A percentile compares a stretch with the other conserved stretches of the same genome.
Conservation (phyloP, 2,113 vertebrate genomes). For the Gnathonemus longibarbis region DNA sequence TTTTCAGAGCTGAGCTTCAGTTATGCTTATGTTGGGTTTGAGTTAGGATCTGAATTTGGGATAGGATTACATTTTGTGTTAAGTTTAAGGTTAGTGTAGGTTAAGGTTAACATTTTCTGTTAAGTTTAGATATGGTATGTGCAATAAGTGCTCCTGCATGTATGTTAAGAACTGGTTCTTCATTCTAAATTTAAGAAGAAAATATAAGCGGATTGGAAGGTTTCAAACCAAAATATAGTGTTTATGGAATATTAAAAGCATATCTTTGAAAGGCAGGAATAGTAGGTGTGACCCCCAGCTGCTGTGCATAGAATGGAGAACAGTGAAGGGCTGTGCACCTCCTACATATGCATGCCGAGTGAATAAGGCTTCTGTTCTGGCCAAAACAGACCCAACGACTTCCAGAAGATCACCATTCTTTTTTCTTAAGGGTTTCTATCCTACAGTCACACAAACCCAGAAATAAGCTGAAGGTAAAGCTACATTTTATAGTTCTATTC, state of each 20-base stretch:
- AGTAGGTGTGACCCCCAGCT: background rate
- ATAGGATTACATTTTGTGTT: background rate
- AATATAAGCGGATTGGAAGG: background rate
- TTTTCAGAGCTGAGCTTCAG: background rate
- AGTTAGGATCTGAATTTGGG: background rate
- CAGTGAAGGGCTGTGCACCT: background rate
- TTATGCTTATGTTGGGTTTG: background rate
- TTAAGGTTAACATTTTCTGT: background rate
- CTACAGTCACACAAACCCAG: background rate
- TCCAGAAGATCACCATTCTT: background rate
- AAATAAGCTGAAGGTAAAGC: conserved; percentile 21
- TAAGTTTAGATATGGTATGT: background rate
- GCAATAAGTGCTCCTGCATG: background rate
- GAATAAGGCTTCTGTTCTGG: conserved; percentile 31
- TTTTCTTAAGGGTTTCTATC: background rate
- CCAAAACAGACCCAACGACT: conserved; percentile 11
- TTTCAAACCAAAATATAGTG: background rate
- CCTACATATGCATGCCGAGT: conserved; percentile 16
- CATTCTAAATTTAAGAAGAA: background rate
- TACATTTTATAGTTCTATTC: background rate
- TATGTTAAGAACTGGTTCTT: background rate
- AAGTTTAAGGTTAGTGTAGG: background rate
- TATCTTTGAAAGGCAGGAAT: background rate
- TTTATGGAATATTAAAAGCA: background rate
- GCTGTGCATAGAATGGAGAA: conserved; percentile 13